Evolutionary conservation across 2,113 vertebrate species (phyloP).

Genomic region (Hystrix brachyura): DNA sequence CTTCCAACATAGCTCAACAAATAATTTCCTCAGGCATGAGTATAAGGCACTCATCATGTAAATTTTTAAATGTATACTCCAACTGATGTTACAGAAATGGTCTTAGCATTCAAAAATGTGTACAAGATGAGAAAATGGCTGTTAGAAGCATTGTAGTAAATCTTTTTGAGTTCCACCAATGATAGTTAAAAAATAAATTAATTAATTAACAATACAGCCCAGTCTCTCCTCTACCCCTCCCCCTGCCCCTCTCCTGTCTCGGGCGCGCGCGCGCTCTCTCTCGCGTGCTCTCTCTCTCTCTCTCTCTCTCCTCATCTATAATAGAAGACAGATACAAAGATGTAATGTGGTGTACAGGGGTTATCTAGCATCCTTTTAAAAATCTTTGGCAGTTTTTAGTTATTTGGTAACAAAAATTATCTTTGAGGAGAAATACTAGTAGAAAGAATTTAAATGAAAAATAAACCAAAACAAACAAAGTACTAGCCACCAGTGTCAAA

Average conservation of each 20-base stretch:
- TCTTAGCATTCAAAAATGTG: slow-evolving; percentile 3
- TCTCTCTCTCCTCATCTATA: neutral
- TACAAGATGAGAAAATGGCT: neutral
- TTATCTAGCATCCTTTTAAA: neutral
- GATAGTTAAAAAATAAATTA: neutral
- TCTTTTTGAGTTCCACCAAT: neutral
- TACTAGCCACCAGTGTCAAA: neutral
- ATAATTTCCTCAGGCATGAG: neutral
- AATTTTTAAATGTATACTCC: neutral
- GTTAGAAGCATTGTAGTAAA: neutral
- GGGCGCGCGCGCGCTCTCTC: too few species aligned
- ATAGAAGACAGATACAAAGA: neutral
- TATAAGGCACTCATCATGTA: neutral
- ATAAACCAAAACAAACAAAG: neutral
- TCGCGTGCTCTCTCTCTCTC: neutral
- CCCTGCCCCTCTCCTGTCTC: neutral
- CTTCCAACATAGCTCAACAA: neutral
- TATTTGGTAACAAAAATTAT: slow-evolving; percentile 34
- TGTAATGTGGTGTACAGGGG: neutral
- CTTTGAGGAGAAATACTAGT: slow-evolving; percentile 40
- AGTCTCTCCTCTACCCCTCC: neutral
- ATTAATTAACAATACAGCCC: neutral
- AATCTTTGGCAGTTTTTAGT: neutral
- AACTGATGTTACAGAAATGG: neutral
- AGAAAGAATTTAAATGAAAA: neutral